Evolutionary conservation across 2,113 vertebrate genomes (phyloP).

Genomic region (Bujurquina vittata): DNA sequence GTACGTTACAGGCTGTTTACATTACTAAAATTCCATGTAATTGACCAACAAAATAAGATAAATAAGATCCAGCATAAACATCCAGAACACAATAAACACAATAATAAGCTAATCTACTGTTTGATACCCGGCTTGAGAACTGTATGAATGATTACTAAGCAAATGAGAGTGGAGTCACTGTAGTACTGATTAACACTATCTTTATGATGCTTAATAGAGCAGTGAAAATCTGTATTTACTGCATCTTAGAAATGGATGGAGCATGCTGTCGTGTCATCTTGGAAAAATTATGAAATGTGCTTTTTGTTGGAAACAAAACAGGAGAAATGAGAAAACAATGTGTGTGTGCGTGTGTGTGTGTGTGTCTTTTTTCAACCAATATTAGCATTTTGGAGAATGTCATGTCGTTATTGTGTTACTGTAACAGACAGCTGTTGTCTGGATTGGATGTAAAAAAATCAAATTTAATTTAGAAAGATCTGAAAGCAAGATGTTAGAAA

Average conservation of each 20-base stretch:
- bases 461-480: background rate
- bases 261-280: background rate
- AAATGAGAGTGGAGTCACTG: slow-evolving; percentile 21
- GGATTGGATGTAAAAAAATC: background rate
- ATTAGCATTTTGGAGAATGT: background rate
- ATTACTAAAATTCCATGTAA: too few species aligned
- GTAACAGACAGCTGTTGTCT: background rate
- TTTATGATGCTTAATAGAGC: background rate
- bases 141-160: slow-evolving; percentile 21
- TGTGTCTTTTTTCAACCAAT: background rate
- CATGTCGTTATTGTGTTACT: background rate
- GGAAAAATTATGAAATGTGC: background rate
- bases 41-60: background rate
- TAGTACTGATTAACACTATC: slow-evolving; percentile 30
- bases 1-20: background rate
- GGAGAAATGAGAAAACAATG: background rate
- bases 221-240: background rate
- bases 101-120: background rate
- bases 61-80: background rate
- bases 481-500: background rate
- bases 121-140: slow-evolving; percentile 22
- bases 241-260: background rate
- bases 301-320: background rate
- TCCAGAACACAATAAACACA: too few species aligned
- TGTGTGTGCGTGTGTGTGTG: background rate